Percentiles rank a stretch among this genome's conserved stretches.
Evolutionary conservation across 2,113 vertebrate species (phyloP).

Genomic region (Columbina picui): DNA sequence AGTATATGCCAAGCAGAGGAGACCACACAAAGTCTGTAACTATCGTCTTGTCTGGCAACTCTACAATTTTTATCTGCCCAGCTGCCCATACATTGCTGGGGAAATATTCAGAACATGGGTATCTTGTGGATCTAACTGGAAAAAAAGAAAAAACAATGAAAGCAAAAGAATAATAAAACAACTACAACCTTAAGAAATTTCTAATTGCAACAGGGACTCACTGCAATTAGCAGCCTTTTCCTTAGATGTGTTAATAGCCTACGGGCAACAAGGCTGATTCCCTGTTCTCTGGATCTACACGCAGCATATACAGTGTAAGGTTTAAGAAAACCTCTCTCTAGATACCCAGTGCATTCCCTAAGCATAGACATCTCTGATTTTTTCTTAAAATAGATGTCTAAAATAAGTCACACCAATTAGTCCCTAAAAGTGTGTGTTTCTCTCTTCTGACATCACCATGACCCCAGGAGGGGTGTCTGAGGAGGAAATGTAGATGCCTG

Average conservation of each 20-base stretch:
- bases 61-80: conserved; percentile 22
- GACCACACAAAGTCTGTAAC: not conserved
- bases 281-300: not conserved
- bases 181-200: not conserved
- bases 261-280: not conserved
- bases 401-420: not conserved
- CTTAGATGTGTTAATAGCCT: not conserved
- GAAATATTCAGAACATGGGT: not conserved
- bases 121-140: not conserved
- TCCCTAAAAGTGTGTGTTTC: not conserved
- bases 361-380: not conserved
- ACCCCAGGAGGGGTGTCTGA: not conserved
- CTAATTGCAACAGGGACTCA: not conserved
- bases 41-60: not conserved
- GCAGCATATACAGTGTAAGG: not conserved
- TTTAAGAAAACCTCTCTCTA: not conserved
- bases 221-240: not conserved
- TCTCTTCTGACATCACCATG: not conserved
- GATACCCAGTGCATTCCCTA: not conserved
- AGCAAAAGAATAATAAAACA: not conserved
- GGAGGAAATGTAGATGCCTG: not conserved
- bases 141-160: not conserved
- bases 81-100: not conserved
- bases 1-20: not conserved
- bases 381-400: not conserved